phyloP scores from a whole-genome alignment of 2,888 invertebrate genomes.

The Caradrina clavipalpis region DNA sequence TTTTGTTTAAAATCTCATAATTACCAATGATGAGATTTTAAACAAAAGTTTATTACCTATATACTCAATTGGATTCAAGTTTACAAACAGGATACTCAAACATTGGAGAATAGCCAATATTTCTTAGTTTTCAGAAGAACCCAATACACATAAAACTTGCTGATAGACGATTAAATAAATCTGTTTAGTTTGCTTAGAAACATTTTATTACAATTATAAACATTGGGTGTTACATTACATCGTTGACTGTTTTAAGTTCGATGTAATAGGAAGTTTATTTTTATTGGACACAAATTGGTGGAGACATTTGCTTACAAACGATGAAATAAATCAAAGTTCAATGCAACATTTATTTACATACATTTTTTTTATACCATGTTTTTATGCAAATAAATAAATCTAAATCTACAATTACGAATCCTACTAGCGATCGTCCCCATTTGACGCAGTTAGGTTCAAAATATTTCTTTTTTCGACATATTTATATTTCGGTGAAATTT shows the following conservation, averaged over 20 bases:
- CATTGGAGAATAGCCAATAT: constrained; percentile 33
- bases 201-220: constrained; percentile 6
- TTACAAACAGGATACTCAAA: constrained; percentile 25
- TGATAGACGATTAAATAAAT: constrained; percentile 3
- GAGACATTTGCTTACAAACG: no score
- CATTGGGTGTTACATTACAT: neutral
- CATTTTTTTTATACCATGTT: no score
- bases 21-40: neutral
- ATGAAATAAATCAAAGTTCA: no score
- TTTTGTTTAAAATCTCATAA: no score
- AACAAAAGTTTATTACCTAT: constrained; percentile 23
- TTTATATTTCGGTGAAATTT: no score
- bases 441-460: no score
- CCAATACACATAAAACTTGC: constrained; percentile 8
- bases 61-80: constrained; percentile 6
- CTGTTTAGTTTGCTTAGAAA: neutral
- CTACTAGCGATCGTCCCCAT: no score
- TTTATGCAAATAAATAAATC: no score
- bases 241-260: neutral
- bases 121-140: constrained; percentile 9
- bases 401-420: no score
- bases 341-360: no score
- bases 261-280: neutral
- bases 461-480: no score
- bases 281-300: neutral